Base-by-base conservation (phyloP, 2,888 invertebrate genomes). In the Trissolcus japonicus region DNA sequence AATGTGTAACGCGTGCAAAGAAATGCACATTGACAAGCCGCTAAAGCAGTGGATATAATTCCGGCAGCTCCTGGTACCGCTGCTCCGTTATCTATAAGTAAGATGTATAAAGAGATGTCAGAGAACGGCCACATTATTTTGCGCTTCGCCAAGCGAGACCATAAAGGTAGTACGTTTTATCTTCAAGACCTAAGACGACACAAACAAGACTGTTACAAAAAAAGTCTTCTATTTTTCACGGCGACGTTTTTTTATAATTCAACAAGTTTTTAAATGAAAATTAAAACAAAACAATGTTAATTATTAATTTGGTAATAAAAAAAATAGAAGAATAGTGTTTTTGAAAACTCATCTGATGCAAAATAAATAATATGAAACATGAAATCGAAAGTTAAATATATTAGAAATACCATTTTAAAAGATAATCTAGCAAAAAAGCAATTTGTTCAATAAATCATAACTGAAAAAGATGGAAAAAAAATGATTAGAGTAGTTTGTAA, bases 101-200 rank as follows among this genome's bases (percentile, higher is more conserved):
- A 81, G 81, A 83, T 82, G 80, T 80, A 80, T 78, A 81, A 68
- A 81, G 72, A 80, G 80, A 80, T 81, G 78, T 76, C 79, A 73
- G 81, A 78, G 81, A 83, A 82, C 82, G 81, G 81, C 82, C 72
- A 75, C 80, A 82, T 84, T 84, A 83, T 85, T 86, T 86, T 83
- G 83, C 80, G 84, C 84, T 84, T 81, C 80, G 78, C 83, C 80
- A 81, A 86, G 83, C 83, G 83, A 82, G 76, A 84, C 86, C 80
- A 75, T 67, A 80, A 80, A 76, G 75, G 63, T 72, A 76, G 77
- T 56, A 68, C 67, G 60, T 71, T 78, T 79, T 82, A 60, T 73
- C 57, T 63, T 63, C 40, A 13, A 66, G 60, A 66, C 66, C 61
- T 55, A 61, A 60, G 73, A 51, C 73, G 71, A 76, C 71, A 66